phyloP scores from a whole-genome alignment of 2,113 vertebrate genomes.

The Periophthalmodon schlosseri region DNA sequence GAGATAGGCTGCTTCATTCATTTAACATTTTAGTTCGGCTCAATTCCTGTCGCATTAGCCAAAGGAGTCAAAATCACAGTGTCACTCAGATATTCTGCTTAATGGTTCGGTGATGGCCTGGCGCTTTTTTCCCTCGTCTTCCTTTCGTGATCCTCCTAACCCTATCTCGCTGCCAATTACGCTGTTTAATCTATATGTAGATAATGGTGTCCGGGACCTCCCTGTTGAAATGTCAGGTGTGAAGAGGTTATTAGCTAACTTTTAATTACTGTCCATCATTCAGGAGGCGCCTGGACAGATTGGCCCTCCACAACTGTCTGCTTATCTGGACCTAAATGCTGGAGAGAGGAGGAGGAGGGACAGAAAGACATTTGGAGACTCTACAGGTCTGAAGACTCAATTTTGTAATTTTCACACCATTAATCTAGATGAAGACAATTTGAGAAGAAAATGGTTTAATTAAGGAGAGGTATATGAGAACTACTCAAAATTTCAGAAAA shows the following conservation, averaged over 20 bases:
- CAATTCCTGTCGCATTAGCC: conserved; percentile 90
- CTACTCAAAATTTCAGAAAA: conserved; percentile 52
- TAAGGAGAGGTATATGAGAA: conserved; percentile 28
- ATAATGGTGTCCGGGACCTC: conserved; percentile 90
- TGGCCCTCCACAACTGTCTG: conserved; percentile 61
- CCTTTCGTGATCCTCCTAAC: conserved; percentile 81
- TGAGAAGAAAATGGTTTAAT: conserved; percentile 29
- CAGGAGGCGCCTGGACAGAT: conserved; percentile 75
- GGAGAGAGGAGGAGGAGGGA: conserved; percentile 43
- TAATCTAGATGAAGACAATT: conserved; percentile 45
- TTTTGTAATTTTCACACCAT: conserved; percentile 61
- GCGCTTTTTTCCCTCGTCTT: conserved; percentile 47
- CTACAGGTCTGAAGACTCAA: conserved; percentile 53
- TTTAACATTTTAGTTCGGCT: conserved; percentile 84
- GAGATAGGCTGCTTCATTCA: conserved; percentile 78
- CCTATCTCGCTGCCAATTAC: conserved; percentile 92
- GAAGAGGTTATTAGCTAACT: conserved; percentile 95
- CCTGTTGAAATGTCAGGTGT: conserved; percentile 95
- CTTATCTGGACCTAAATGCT: conserved; percentile 65
- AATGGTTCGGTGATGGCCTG: conserved; percentile 79
- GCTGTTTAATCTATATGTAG: conserved; percentile 99
- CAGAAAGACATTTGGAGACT: conserved; percentile 54
- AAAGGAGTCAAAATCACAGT: conserved; percentile 81
- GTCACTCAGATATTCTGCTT: conserved; percentile 85
- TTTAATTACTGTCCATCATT: conserved; percentile 99